Evolutionary conservation across 2,888 invertebrate genomes (phyloP).

Genomic region (Drymonia ruficornis): DNA sequence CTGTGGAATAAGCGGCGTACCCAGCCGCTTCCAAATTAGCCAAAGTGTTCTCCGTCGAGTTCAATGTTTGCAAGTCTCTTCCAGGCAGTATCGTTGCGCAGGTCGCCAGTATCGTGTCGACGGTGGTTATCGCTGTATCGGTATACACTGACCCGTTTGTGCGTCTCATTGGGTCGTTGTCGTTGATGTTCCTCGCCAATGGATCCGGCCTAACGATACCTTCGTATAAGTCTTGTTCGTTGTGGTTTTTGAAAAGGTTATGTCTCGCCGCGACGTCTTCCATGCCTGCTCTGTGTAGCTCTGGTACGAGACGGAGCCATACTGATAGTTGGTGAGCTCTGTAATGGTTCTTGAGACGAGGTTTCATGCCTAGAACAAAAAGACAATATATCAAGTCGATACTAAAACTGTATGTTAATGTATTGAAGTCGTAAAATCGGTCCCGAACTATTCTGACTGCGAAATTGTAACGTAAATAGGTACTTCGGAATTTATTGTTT

Average conservation of each 20-base stretch:
- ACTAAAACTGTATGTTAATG: background rate
- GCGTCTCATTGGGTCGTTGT: conserved; percentile 85
- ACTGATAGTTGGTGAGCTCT: conserved; percentile 97
- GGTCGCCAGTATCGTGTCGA: conserved; percentile 89
- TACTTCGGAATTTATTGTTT: conserved; percentile 1
- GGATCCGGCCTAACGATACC: conserved; percentile 94
- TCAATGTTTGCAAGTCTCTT: conserved; percentile 77
- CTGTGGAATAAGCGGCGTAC: conserved; percentile 90
- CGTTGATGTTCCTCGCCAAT: conserved; percentile 86
- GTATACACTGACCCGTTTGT: conserved; percentile 78
- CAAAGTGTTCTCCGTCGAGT: conserved; percentile 88
- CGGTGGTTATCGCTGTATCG: conserved; percentile 87
- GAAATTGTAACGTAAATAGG: background rate
- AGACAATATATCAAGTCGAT: conserved; percentile 7
- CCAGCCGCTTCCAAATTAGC: conserved; percentile 92
- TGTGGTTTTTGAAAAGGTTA: conserved; percentile 95
- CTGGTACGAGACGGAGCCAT: conserved; percentile 97
- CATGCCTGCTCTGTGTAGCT: conserved; percentile 94
- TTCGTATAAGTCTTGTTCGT: conserved; percentile 95
- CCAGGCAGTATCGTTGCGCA: conserved; percentile 87
- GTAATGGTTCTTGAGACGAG: conserved; percentile 96
- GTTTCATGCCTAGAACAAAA: conserved; percentile 91
- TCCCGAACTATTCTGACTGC: background rate
- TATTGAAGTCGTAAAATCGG: background rate
- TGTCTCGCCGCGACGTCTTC: conserved; percentile 94